Conservation (phyloP, 2,888 invertebrate species). For the Ditula angustiorana region DNA sequence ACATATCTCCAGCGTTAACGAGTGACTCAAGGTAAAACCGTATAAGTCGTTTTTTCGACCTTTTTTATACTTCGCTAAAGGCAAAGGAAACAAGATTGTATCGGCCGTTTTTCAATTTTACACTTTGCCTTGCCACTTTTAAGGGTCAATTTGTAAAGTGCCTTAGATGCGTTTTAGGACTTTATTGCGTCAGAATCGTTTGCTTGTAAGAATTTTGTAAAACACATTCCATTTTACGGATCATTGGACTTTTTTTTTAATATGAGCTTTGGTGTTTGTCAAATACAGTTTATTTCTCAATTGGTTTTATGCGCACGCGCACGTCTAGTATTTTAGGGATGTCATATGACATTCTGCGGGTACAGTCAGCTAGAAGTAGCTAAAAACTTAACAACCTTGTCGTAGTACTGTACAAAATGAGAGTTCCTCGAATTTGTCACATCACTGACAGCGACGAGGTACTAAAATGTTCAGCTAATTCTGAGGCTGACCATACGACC, state of each 20-base stretch:
- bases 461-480: no score
- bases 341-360: neutral
- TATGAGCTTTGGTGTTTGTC: conserved; percentile 26
- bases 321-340: conserved; percentile 7
- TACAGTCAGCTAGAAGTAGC: no score
- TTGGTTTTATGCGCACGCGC: neutral
- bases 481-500: no score
- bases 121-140: neutral
- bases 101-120: neutral
- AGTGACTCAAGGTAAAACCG: conserved; percentile 40
- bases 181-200: conserved; percentile 13
- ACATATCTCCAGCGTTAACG: conserved; percentile 50
- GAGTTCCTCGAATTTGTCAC: neutral
- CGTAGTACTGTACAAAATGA: neutral
- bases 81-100: conserved; percentile 4
- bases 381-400: no score
- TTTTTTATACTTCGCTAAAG: conserved; percentile 22
- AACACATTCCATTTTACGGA: conserved; percentile 57
- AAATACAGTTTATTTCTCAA: conserved; percentile 34
- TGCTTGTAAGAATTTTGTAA: conserved; percentile 64
- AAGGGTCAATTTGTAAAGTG: neutral
- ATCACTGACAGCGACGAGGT: no score
- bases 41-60: conserved; percentile 53
- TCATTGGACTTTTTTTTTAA: conserved; percentile 44
- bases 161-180: conserved; percentile 41